Base-by-base conservation (phyloP, 2,797 vertebrate genomes). In the Eulemur mongoz region DNA sequence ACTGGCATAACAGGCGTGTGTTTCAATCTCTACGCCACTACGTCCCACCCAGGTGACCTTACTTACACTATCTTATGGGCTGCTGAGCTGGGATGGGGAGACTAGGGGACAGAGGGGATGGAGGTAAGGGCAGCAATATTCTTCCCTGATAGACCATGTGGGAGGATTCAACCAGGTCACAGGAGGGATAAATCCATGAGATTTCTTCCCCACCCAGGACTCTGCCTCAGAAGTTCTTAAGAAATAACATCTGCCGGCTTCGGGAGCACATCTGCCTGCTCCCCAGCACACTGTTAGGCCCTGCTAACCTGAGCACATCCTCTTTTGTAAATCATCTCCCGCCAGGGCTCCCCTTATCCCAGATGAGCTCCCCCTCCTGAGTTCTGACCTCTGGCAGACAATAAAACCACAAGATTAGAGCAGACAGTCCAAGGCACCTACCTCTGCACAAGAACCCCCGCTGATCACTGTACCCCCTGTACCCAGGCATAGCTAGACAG, bases 281-380 rank as follows among this genome's bases (percentile, higher is more conserved):
- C 73, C 67, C 59, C 18, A 43, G 76, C 23, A 67, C 32, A 67
- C 78, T 67, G 50, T 59, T 52, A 52, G 85, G 54, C 43, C 43
- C 85, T 4, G 48, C 92, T 91, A 93, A 97, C 94, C 86, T 82
- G 80, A 79, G 78, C 80, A 63, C 83, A 80, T 82, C 38, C 86
- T 94, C 88, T 90, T 97, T 92, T 96, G 94, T 92, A 93, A 96
- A 95, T 84, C 83, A 87, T 91, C 59, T 91, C 82, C 48, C 67
- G 27, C 48, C 72, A 54, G 52, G 79, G 73, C 82, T 67, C 86
- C 83, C 57, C 91, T 61, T 43, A 20, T 48, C 70, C 90, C 27
- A 12, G 32, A 73, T 38, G 79, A 78, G 75, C 69, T 23, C 59
- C 67, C 14, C 4, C 40, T 82, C 67, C 45, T 18, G 78, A 59